phyloP scores from a whole-genome alignment of 2,797 vertebrate genomes.

The Pagetopsis macropterus region DNA sequence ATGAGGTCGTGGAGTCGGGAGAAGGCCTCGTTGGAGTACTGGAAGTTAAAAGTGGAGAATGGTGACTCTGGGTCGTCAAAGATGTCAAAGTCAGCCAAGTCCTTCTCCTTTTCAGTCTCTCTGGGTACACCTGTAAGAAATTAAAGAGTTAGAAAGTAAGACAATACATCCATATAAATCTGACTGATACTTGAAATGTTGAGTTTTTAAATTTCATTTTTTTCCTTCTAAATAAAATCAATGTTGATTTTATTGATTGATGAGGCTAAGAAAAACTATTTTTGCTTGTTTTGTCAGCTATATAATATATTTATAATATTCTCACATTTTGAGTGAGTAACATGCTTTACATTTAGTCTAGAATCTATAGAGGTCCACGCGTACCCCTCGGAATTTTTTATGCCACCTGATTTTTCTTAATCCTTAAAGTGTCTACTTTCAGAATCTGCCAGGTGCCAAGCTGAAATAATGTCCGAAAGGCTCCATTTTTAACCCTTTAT shows the following conservation, averaged over 20 bases:
- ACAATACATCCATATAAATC: background rate
- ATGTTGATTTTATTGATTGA: background rate
- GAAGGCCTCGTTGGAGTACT: constrained; percentile 93
- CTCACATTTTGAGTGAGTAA: background rate
- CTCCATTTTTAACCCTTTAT: no score
- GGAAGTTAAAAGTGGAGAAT: constrained; percentile 98
- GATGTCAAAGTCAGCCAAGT: constrained; percentile 96
- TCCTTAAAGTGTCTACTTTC: no score
- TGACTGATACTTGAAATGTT: background rate
- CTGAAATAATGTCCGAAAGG: no score
- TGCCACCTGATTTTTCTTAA: no score
- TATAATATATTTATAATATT: background rate
- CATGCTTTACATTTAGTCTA: background rate
- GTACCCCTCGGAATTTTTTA: no score
- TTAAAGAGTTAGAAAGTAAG: background rate
- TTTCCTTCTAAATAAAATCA: no score
- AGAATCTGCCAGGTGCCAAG: no score
- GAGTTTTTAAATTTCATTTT: background rate
- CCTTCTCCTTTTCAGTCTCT: constrained; percentile 91
- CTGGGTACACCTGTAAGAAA: constrained; percentile 86
- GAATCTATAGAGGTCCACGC: no score
- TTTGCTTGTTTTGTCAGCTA: background rate
- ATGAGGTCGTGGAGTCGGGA: constrained; percentile 94
- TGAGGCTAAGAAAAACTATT: background rate
- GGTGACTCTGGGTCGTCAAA: constrained; percentile 95